Base-by-base conservation (phyloP, 2,113 vertebrate species). In the Phalacrocorax brasilianus region DNA sequence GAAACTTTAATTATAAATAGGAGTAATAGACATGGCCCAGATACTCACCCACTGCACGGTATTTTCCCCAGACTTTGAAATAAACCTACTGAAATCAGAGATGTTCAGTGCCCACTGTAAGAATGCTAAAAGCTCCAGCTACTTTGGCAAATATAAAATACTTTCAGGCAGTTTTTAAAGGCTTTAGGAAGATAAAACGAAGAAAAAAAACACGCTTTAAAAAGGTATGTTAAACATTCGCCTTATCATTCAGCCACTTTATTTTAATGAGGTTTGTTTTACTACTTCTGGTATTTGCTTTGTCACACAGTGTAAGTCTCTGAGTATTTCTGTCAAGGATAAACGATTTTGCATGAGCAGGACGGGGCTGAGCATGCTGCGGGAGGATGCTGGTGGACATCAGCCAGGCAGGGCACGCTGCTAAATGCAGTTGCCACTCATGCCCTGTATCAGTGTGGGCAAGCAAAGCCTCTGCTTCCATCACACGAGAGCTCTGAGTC, bases 201-300 rank as follows among this genome's bases (percentile, higher is more conserved):
- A 80, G 72, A 83, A 85, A 91, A 91, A 49, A 73, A 85, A 85
- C n/a, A 70, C 68, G 81, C 85, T 80, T 89, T 68, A 89, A 58
- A 95, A 91, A 97, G 86, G 80, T 62, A 82, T 65, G 86, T 82
- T 68, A 92, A 92, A 91, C 84, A 73, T 72, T 53, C 2, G 1
- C 95, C 84, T 92, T 91, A 87, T 96, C 94, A 82, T 49, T 73
- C 87, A 66, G 86, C 77, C 89, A 92, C 94, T 97, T 88, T 89
- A 93, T 89, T 97, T 96, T 95, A 92, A 93, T 95, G 94, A 96
- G 92, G 73, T 91, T 94, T 95, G 88, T 61, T 96, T 94, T 96
- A 89, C 88, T 84, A 28, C 87, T 77, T 17, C 62, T 53, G 70
- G 6, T 89, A 42, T 95, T 97, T 94, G 89, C 89, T 94, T 58